Percentiles rank a stretch among this genome's conserved stretches.
Conservation (phyloP, 2,797 vertebrate genomes). For the Pagetopsis macropterus region DNA sequence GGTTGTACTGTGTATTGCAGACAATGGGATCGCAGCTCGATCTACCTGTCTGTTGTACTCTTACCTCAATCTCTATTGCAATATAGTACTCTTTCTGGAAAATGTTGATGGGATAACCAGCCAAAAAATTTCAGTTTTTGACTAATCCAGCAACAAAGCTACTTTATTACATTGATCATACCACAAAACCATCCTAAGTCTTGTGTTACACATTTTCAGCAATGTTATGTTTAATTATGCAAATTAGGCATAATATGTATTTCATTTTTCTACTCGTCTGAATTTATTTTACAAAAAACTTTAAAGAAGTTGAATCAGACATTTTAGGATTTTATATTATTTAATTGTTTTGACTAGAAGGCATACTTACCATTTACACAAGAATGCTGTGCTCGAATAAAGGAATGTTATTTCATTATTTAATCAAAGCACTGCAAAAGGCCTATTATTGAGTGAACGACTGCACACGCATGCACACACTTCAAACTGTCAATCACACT, state of each 20-base stretch:
- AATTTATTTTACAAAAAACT: too few relatives aligned
- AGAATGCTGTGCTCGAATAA: not conserved
- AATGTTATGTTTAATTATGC: too few relatives aligned
- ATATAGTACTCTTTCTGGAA: not conserved
- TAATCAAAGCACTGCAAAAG: not conserved
- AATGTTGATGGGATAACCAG: not conserved
- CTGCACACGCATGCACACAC: not conserved
- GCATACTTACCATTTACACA: not conserved
- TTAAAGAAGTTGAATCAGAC: not conserved
- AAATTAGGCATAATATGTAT: too few relatives aligned
- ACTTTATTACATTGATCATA: not conserved
- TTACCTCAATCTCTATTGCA: not conserved
- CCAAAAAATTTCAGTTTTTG: not conserved
- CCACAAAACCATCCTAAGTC: too few relatives aligned
- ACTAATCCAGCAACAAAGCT: not conserved
- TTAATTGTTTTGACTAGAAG: not conserved
- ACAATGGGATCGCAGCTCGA: not conserved
- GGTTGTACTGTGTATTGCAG: constrained; percentile 26
- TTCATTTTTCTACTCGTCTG: too few relatives aligned
- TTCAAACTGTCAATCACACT: constrained; percentile 7
- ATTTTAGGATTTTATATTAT: not conserved
- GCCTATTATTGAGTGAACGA: not conserved
- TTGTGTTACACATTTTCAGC: too few relatives aligned
- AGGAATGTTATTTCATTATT: not conserved
- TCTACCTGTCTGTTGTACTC: too few relatives aligned